Conservation (phyloP, 1,140 invertebrate genomes). For the Batillaria attramentaria region DNA sequence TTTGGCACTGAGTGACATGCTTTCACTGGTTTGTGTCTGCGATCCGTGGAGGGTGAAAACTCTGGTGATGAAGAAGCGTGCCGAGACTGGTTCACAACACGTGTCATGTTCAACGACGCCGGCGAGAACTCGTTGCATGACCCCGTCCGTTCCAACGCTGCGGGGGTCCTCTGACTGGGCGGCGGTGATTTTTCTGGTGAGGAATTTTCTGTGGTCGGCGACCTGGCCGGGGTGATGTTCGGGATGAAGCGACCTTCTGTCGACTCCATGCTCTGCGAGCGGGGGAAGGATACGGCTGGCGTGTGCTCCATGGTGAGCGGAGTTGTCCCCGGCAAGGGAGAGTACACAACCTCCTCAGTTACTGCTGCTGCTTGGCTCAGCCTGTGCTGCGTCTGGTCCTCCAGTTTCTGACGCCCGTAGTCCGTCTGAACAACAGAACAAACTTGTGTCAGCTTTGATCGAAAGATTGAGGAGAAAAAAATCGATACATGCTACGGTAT, state of each 20-base stretch:
- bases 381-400: slow-evolving; percentile 13
- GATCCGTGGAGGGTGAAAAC: slow-evolving; percentile 10
- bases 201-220: background rate
- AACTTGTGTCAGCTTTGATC: background rate
- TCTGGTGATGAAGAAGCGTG: slow-evolving; percentile 22
- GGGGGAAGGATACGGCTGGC: background rate
- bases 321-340: slow-evolving; percentile 3
- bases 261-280: slow-evolving; percentile 45
- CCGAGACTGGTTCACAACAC: background rate
- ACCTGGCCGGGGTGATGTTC: slow-evolving; percentile 23
- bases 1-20: slow-evolving; percentile 40
- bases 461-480: no score
- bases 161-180: background rate
- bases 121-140: slow-evolving; percentile 18
- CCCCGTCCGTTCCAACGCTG: background rate
- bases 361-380: background rate
- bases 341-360: slow-evolving; percentile 34
- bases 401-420: slow-evolving; percentile 15
- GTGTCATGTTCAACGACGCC: background rate
- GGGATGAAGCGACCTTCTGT: slow-evolving; percentile 44
- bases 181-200: background rate
- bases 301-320: slow-evolving; percentile 24
- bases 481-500: background rate
- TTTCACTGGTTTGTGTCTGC: slow-evolving; percentile 37
- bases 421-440: slow-evolving; percentile 25